These are phyloP conservation scores for Cottus gobio DNA, from an alignment of 2,113 vertebrate genomes.

Conservation along the genomic window DNA sequence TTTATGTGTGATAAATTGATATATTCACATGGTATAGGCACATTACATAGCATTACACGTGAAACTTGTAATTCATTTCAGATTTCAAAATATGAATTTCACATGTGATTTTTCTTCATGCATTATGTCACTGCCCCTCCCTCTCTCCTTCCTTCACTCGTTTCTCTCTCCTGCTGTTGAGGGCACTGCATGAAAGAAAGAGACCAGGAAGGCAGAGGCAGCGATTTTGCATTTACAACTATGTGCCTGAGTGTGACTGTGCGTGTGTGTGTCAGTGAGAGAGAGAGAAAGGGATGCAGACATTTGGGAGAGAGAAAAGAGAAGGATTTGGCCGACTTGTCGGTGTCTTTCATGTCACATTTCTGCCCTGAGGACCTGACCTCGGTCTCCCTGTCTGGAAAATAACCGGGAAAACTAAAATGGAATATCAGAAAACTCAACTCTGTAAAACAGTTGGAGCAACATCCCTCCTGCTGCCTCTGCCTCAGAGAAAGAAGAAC, in stretches of 20 bases:
- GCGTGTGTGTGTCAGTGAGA: slow-evolving; percentile 16
- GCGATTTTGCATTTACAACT: slow-evolving; percentile 24
- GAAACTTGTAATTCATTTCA: background rate
- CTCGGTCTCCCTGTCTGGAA: slow-evolving; percentile 51
- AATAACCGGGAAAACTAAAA: slow-evolving; percentile 90
- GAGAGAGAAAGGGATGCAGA: slow-evolving; percentile 45
- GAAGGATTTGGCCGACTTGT: slow-evolving; percentile 48
- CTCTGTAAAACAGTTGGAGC: slow-evolving; percentile 26
- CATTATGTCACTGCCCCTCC: slow-evolving; percentile 3
- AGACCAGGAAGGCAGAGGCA: slow-evolving; percentile 22
- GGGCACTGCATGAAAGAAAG: slow-evolving; percentile 6
- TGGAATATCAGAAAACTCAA: slow-evolving; percentile 35
- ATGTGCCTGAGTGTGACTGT: slow-evolving; percentile 22
- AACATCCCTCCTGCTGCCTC: slow-evolving; percentile 81
- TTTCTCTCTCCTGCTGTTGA: slow-evolving; percentile 27
- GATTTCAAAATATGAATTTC: background rate
- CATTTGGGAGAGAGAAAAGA: slow-evolving; percentile 36
- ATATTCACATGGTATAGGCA: background rate
- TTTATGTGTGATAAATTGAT: background rate
- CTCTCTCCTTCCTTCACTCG: slow-evolving; percentile 4
- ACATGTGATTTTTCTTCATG: background rate
- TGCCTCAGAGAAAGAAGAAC: slow-evolving; percentile 23
- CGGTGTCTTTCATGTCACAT: slow-evolving; percentile 65
- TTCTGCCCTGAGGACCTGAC: slow-evolving; percentile 60
- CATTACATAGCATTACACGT: background rate